A percentile compares a stretch with the other conserved stretches of the same genome.
Conservation (phyloP, 2,797 vertebrate genomes). For the Chloroceryle amazona region DNA sequence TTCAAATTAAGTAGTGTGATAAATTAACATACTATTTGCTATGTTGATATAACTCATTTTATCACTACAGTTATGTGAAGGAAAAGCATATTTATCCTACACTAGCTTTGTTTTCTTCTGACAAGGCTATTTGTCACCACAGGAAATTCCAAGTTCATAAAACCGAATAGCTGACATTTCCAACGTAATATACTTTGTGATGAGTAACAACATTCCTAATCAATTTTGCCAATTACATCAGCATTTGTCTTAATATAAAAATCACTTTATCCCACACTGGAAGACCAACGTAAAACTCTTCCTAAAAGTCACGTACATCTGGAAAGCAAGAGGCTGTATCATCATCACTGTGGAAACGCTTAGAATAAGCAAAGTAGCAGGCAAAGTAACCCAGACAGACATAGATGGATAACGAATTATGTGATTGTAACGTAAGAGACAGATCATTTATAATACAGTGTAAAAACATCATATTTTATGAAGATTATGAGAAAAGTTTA, state of each 20-base stretch:
- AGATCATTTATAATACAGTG: neutral
- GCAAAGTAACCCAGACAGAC: neutral
- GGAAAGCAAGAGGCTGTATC: neutral
- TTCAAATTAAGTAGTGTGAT: slow-evolving; percentile 17
- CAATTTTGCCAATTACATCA: slow-evolving; percentile 6
- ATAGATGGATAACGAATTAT: neutral
- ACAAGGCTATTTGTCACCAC: neutral
- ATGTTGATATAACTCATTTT: slow-evolving; percentile 30
- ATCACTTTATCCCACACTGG: neutral
- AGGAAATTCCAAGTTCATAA: slow-evolving; percentile 19
- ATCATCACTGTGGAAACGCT: neutral
- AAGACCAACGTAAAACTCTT: neutral
- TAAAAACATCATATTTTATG: neutral
- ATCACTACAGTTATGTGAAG: slow-evolving; percentile 4
- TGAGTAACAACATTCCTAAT: neutral
- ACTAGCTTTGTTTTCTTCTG: neutral
- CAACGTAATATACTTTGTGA: neutral
- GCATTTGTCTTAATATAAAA: neutral
- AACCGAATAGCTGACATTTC: slow-evolving; percentile 17
- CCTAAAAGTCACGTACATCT: neutral
- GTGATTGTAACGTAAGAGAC: neutral
- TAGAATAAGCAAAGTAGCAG: neutral
- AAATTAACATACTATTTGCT: slow-evolving; percentile 15
- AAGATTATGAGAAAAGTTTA: neutral
- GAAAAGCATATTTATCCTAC: neutral